phyloP scores from a whole-genome alignment of 1,140 invertebrate species.

The Scaptomyza pallida region DNA sequence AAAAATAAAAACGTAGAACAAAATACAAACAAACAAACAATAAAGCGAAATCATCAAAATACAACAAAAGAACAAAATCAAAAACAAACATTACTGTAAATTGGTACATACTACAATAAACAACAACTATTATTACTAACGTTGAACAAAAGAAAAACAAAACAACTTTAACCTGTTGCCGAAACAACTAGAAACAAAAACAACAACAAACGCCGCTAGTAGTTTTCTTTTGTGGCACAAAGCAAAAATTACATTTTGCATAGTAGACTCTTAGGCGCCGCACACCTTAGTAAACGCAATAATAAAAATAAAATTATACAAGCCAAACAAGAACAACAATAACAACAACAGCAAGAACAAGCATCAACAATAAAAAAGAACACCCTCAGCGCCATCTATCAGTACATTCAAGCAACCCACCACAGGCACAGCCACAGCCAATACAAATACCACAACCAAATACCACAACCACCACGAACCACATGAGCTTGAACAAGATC shows the following conservation, averaged over 20 bases:
- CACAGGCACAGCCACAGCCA: slow-evolving; percentile 10
- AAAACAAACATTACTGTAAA: slow-evolving; percentile 68
- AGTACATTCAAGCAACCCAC: slow-evolving; percentile 29
- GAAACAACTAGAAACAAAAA: slow-evolving; percentile 37
- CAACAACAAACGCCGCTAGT: slow-evolving; percentile 64
- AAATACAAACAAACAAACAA: slow-evolving; percentile 42
- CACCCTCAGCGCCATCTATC: slow-evolving; percentile 52
- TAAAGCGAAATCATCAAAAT: slow-evolving; percentile 22
- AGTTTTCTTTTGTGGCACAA: slow-evolving; percentile 72
- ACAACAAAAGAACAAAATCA: slow-evolving; percentile 39
- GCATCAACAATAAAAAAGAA: slow-evolving; percentile 53
- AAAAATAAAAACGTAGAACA: slow-evolving; percentile 63
- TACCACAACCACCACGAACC: slow-evolving; percentile 58
- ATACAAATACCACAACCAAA: slow-evolving; percentile 16
- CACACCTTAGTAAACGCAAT: slow-evolving; percentile 51
- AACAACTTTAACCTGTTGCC: slow-evolving; percentile 42
- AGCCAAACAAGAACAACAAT: slow-evolving; percentile 32
- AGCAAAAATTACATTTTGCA: slow-evolving; percentile 66
- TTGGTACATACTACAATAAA: slow-evolving; percentile 59
- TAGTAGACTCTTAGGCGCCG: slow-evolving; percentile 73
- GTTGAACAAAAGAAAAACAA: slow-evolving; percentile 32
- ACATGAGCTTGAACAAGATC: slow-evolving; percentile 83
- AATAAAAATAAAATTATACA: slow-evolving; percentile 16
- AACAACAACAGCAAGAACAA: slow-evolving; percentile 39
- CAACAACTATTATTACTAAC: slow-evolving; percentile 15